Evolutionary conservation across 2,797 vertebrate species (phyloP).

Genomic region (Kryptopterus vitreolus): DNA sequence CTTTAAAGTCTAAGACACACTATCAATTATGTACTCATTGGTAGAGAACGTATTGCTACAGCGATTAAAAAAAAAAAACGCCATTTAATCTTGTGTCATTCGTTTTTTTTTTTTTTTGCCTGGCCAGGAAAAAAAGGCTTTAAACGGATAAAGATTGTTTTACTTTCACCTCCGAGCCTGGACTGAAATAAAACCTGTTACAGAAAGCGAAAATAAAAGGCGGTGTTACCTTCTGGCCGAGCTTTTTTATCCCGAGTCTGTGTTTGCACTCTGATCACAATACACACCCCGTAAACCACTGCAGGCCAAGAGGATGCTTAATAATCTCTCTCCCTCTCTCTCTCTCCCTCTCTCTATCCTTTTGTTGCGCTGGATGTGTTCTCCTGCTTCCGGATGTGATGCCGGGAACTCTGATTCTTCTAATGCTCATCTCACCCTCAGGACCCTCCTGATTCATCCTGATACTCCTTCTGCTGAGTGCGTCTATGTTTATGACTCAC

Average conservation of each 20-base stretch:
- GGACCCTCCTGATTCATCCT: neutral
- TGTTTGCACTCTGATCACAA: neutral
- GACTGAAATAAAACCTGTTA: neutral
- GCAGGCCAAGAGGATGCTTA: constrained; percentile 2
- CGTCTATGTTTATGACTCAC: neutral
- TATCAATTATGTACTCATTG: constrained; percentile 5
- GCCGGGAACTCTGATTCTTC: constrained; percentile 10
- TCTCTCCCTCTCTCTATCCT: neutral
- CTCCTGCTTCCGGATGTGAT: neutral
- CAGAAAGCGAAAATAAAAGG: neutral
- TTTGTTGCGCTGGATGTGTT: neutral
- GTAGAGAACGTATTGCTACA: neutral
- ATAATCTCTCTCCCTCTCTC: neutral
- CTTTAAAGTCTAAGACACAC: neutral
- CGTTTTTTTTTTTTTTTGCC: neutral
- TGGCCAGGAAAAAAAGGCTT: neutral
- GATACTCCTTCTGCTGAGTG: neutral
- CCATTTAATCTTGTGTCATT: neutral
- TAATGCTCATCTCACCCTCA: neutral
- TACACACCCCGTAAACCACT: constrained; percentile 16
- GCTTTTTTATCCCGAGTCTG: neutral
- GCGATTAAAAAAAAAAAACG: neutral
- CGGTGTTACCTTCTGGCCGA: neutral
- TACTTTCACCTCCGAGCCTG: neutral
- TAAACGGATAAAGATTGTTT: neutral